Evolutionary conservation across 2,888 invertebrate genomes (phyloP), one percentile per base, ranked within the genome.

Genomic region (Heliconius erato): DNA sequence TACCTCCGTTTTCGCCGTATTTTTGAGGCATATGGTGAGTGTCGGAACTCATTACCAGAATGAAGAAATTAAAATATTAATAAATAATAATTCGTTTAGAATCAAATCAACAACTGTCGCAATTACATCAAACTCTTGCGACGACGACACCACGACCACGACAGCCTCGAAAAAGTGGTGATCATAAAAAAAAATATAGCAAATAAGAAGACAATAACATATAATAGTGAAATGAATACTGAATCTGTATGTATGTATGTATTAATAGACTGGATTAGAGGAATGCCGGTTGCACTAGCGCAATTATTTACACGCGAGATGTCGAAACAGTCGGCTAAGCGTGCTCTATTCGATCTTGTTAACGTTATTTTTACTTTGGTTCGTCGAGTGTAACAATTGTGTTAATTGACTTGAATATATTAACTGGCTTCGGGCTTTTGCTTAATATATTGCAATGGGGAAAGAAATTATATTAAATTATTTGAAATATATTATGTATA

Each of bases 271-370:
- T 91, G 89, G 88, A 91, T 88, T 88, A 91, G 87, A 94, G 90
- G 91, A 94, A 95, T 93, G 93, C 89, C 92, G 93, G 92, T 93
- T 93, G 91, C 92, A 86, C 92, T 92, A 89, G 86, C 90, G 91
- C 92, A 92, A 93, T 94, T 92, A 94, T 88, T 88, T 81, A 88
- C 94, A 94, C 94, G 94, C 94, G 89, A 92, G 87, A 88, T 90
- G 88, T 89, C 88, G 91, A 91, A 93, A 93, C 93, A 94, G 91
- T 91, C 91, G 89, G 92, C 90, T 93, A 91, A 92, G 86, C 91
- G 90, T 90, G 91, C 86, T 92, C 88, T 89, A 90, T 89, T 89
- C 89, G 87, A 89, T 90, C 90, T 91, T 89, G 89, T 91, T 91
- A 88, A 87, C 80, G 85, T 87, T 90, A 92, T 92, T 92, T 90